A percentile compares a stretch with the other conserved stretches of the same genome.
Evolutionary conservation across 2,113 vertebrate species (phyloP).

Genomic region (Misgurnus anguillicaudatus): DNA sequence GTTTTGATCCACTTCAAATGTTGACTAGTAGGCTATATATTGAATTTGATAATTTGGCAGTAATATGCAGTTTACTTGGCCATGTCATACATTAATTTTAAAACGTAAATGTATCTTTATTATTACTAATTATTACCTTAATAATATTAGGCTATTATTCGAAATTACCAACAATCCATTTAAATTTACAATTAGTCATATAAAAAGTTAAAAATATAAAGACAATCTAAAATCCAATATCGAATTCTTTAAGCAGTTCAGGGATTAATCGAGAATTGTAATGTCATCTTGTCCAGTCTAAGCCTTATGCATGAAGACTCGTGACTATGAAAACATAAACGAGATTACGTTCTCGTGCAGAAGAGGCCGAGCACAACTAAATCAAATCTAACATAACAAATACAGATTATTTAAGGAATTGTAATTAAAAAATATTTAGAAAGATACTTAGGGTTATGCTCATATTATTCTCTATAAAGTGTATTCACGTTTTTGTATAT

Average conservation of each 20-base stretch:
- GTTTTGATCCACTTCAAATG: no score
- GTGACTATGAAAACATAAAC: conserved; percentile 37
- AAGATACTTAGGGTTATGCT: neutral
- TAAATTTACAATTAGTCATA: neutral
- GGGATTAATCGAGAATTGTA: neutral
- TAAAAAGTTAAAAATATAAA: neutral
- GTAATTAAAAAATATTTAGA: neutral
- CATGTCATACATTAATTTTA: no score
- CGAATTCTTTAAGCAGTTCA: neutral
- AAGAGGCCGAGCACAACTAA: neutral
- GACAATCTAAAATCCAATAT: neutral
- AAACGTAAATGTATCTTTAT: no score
- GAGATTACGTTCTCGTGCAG: conserved; percentile 13
- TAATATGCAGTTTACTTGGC: no score
- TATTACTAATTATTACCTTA: no score
- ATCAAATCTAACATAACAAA: neutral
- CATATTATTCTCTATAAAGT: neutral
- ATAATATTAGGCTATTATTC: no score
- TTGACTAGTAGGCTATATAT: no score
- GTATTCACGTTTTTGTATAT: no score
- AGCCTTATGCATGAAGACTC: neutral
- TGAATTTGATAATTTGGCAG: no score
- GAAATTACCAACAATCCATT: neutral
- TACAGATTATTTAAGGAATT: neutral
- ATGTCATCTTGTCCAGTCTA: neutral